Evolutionary conservation across 2,888 invertebrate genomes (phyloP).

Genomic region (Acanthopleura granulata): DNA sequence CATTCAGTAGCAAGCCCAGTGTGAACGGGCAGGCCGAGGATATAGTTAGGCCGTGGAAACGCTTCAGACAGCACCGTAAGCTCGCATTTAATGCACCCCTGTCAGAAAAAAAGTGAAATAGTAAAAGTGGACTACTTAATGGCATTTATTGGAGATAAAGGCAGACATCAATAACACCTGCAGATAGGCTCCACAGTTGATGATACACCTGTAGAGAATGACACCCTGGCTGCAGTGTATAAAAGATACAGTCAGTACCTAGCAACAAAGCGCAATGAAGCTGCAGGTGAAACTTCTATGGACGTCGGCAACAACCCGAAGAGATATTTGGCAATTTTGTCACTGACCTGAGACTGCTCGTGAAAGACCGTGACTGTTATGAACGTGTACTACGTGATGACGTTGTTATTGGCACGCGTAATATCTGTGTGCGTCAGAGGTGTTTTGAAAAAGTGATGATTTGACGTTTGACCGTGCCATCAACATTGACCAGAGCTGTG

Average conservation of each 20-base stretch:
- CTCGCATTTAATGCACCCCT: no score
- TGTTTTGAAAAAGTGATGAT: constrained; percentile 8
- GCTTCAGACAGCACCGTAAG: no score
- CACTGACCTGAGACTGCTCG: constrained; percentile 3
- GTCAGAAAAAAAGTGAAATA: no score
- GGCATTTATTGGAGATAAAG: no score
- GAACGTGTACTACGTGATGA: background rate
- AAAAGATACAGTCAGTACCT: background rate
- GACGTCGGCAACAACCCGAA: background rate
- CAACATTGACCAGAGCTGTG: background rate
- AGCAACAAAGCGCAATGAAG: background rate
- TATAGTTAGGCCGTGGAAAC: no score
- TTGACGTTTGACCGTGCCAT: background rate
- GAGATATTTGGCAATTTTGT: background rate
- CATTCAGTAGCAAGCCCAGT: no score
- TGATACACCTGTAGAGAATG: background rate
- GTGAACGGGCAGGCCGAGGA: no score
- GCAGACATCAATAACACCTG: background rate
- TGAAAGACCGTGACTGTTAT: background rate
- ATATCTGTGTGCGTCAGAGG: background rate
- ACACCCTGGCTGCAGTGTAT: background rate
- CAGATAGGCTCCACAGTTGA: background rate
- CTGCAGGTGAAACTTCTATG: background rate
- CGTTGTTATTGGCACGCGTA: background rate
- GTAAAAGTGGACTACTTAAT: no score